Base-by-base conservation (phyloP, 2,888 invertebrate species). In the Pandemis cinnamomeana region DNA sequence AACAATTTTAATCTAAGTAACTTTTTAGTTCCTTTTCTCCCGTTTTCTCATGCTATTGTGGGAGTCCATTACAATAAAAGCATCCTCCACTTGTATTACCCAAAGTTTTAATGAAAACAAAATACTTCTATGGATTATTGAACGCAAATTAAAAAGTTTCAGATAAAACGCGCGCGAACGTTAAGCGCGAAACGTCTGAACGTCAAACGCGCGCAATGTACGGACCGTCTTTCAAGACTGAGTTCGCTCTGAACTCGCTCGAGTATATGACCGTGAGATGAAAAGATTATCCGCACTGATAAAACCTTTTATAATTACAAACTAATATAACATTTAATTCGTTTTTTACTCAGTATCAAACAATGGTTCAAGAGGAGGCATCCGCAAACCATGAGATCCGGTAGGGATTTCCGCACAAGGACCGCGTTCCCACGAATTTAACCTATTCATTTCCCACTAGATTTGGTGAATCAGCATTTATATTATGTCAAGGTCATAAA, bases 201-300 rank as follows among this genome's bases (percentile, higher is more conserved):
- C 20, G 48, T 48, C 7, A 11, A 36, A 63, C 73, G 73, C 60
- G 27, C 69, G 64, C 58, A 42, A 58, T 27, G 27, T n/a, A n/a
- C 64, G 58, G 36, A 60, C 63, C 63, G 69, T 60, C 64, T 66
- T 53, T 41, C 11, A 7, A 46, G 41, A 70, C 73, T 69, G 64
- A 70, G 48, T 60, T 60, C 60, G 20, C 48, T 20, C 10, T 36
- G 15, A 15, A 48, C 69, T 60, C 36, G 51, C 58, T 3, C 70
- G 41, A 42, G 61, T 66, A 67, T 74, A 71, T 67, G 70, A 61
- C 70, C 27, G 7, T 44, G 41, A 74, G 70, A 71, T 74, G 51
- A 71, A 53, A 71, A 74, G 74, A 74, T 74, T 74, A 74, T 71
- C 66, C 70, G 61, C 67, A 71, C 67, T 71, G 74, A 74, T 74